Percentiles rank a stretch among this genome's conserved stretches.
phyloP scores from a whole-genome alignment of 2,888 invertebrate species.

The Sphaerophoria taeniata region DNA sequence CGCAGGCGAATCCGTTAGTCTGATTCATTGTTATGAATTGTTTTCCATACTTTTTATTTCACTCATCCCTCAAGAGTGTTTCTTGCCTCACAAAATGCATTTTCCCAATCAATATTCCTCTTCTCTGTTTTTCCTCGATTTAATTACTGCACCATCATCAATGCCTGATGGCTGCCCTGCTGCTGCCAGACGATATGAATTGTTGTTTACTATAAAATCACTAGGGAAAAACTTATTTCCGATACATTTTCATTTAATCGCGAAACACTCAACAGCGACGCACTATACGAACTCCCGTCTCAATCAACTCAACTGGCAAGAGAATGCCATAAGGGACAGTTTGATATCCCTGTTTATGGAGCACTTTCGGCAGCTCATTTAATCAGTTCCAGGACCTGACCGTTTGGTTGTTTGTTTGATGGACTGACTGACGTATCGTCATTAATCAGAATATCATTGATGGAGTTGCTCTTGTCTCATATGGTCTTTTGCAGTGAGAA shows the following conservation, averaged over 20 bases:
- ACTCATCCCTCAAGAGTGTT: background rate
- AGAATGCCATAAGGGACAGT: conserved; percentile 29
- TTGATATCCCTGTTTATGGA: conserved; percentile 31
- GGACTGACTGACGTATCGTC: background rate
- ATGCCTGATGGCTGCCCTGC: background rate
- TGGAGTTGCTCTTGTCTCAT: background rate
- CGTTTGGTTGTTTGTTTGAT: background rate
- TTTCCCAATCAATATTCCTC: conserved; percentile 19
- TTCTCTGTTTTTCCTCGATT: background rate
- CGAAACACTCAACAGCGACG: background rate
- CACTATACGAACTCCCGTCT: background rate
- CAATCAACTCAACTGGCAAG: background rate
- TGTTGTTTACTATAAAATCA: conserved; percentile 32
- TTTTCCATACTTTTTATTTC: conserved; percentile 3
- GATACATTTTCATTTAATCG: conserved; percentile 12
- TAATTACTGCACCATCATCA: background rate
- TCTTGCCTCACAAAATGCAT: conserved; percentile 30
- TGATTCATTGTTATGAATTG: conserved; percentile 2
- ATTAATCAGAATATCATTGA: conserved; percentile 30
- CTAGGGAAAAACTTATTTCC: conserved; percentile 21
- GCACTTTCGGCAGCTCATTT: conserved; percentile 36
- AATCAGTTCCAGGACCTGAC: conserved; percentile 1
- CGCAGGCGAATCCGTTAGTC: conserved; percentile 3
- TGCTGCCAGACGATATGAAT: conserved; percentile 4
- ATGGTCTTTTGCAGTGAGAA: background rate